Base-by-base conservation (phyloP, 2,113 vertebrate genomes). In the Gobiocypris rarus region DNA sequence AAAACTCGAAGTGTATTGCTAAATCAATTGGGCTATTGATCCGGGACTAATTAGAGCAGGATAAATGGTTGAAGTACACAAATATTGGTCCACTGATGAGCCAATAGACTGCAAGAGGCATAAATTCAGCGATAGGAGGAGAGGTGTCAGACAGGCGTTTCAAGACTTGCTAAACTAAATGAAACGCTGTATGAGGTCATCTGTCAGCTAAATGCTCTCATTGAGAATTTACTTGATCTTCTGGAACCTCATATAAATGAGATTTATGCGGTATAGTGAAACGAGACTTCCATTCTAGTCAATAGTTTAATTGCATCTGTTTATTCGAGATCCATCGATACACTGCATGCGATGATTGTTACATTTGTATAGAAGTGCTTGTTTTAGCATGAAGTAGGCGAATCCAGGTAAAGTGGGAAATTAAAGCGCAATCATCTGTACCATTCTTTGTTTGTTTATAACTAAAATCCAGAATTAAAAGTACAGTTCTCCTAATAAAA, bases 11-110 rank as follows among this genome's bases (percentile, higher is more conserved):
- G 89, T 89, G 89, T 88, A 90, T 87, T 90, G 89, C 90, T 93
- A 94, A 95, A 95, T 94, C 94, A 94, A 94, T 95, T 92, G 92
- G 83, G 59, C 88, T 93, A 95, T 94, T 93, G 94, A 95, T 95
- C 92, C 89, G 90, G 88, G 90, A 92, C 93, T 94, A 95, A 94
- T 95, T 94, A 94, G 91, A 83, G 83, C 75, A 92, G 93, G 94
- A 94, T 94, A 92, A 94, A 94, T 92, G 91, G 90, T 91, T 90
- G 84, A 87, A 89, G 91, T 92, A 91, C 85, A 94, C 91, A 94
- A 93, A 94, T 93, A 92, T 91, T 88, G 92, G 87, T 89, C 84
- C 88, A 88, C 89, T 93, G 93, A 92, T 91, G 93, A 94, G 90
- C 90, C 91, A n/a, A 91, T 91, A 90, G 88, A 91, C 89, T 87